Evolutionary conservation across 2,888 invertebrate species (phyloP).

Genomic region (Apamea sordens): DNA sequence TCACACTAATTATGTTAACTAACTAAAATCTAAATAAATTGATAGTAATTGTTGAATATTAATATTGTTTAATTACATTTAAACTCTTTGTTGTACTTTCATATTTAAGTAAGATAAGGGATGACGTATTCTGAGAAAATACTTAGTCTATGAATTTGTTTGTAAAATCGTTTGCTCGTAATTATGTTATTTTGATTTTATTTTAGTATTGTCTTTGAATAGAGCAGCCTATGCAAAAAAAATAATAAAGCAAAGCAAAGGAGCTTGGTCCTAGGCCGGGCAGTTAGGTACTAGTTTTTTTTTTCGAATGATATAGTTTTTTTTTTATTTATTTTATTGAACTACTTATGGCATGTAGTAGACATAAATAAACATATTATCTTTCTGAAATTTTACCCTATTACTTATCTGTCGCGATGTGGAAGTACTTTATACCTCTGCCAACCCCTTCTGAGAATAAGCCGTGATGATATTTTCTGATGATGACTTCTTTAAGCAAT

Average conservation of each 20-base stretch:
- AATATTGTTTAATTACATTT: slow-evolving; percentile 12
- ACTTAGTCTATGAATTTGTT: background rate
- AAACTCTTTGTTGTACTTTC: background rate
- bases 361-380: background rate
- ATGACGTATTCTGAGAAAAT: background rate
- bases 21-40: slow-evolving; percentile 47
- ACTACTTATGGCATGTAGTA: too few relatives aligned
- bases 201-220: too few relatives aligned
- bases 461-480: background rate
- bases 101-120: slow-evolving; percentile 1
- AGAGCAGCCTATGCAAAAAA: too few relatives aligned
- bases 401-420: background rate
- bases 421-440: too few relatives aligned
- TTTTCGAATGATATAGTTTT: too few relatives aligned
- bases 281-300: too few relatives aligned
- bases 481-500: background rate
- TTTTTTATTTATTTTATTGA: too few relatives aligned
- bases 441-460: too few relatives aligned
- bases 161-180: too few relatives aligned
- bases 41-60: slow-evolving; percentile 46
- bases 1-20: slow-evolving; percentile 29
- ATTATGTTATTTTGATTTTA: too few relatives aligned
- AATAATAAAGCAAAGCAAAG: background rate
- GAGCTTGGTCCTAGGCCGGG: background rate
- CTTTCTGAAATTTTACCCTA: background rate